These are phyloP conservation scores for Ctenomys sociabilis DNA, from an alignment of 2,113 vertebrate species.

Conservation along the genomic window DNA sequence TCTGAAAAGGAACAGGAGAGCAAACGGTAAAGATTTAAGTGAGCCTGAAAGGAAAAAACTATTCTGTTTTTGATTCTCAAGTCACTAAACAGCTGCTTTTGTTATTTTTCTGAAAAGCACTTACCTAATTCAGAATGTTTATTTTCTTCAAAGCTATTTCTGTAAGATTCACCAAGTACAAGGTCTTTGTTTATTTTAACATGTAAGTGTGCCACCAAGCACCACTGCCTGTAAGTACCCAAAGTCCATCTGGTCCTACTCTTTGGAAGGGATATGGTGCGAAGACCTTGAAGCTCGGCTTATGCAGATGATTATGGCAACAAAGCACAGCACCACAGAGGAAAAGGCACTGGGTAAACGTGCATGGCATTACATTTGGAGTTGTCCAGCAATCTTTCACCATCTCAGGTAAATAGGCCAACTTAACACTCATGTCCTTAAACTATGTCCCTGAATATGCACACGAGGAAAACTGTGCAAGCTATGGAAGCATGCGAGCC, in stretches of 20 bases:
- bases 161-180: constrained; percentile 62
- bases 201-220: constrained; percentile 56
- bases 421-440: constrained; percentile 10
- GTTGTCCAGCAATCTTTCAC: neutral
- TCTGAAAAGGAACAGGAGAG: neutral
- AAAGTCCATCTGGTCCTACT: constrained; percentile 24
- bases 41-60: neutral
- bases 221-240: constrained; percentile 12
- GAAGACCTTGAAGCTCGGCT: constrained; percentile 38
- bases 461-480: neutral
- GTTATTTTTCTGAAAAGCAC: constrained; percentile 45
- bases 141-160: constrained; percentile 58
- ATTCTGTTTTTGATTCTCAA: neutral
- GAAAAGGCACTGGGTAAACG: constrained; percentile 10
- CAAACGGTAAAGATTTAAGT: neutral
- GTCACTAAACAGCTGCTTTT: constrained; percentile 12
- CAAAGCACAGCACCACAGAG: neutral
- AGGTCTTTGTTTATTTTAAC: constrained; percentile 76
- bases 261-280: neutral
- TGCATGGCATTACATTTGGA: neutral
- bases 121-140: neutral
- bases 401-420: constrained; percentile 36
- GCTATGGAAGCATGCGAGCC: neutral
- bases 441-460: neutral
- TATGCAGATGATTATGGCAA: constrained; percentile 23